Percentiles rank a stretch among this genome's conserved stretches.
These are phyloP conservation scores for Mechanitis messenoides DNA, from an alignment of 2,888 invertebrate species.

Conservation along the genomic window DNA sequence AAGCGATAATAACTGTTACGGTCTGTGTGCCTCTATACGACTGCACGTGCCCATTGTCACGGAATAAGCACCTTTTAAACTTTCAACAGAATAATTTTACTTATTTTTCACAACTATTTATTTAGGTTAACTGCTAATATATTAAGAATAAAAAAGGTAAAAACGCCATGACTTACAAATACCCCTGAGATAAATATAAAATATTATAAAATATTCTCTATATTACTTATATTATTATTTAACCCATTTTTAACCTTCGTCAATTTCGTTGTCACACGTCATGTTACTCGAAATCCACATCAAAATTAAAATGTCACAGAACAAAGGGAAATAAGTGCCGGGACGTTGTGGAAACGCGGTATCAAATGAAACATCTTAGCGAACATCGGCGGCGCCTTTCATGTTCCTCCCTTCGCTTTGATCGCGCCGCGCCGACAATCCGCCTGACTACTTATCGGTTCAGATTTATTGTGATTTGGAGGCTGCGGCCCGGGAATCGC, in stretches of 20 bases:
- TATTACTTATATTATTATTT: too few species aligned
- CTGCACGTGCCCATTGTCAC: constrained; percentile 39
- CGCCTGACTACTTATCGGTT: constrained; percentile 74
- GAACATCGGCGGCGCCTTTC: constrained; percentile 63
- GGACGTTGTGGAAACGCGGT: constrained; percentile 59
- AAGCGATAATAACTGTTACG: constrained; percentile 50
- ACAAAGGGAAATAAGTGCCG: constrained; percentile 58
- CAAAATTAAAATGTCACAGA: constrained; percentile 55
- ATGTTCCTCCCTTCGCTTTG: constrained; percentile 69
- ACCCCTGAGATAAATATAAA: not conserved
- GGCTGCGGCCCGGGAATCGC: constrained; percentile 61
- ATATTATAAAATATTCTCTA: too few species aligned
- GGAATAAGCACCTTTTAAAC: not conserved
- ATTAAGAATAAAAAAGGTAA: not conserved
- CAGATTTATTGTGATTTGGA: constrained; percentile 76
- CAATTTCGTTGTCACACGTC: constrained; percentile 18
- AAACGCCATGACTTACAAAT: too few species aligned
- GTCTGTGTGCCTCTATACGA: constrained; percentile 45
- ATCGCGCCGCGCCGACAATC: constrained; percentile 72
- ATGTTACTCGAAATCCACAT: constrained; percentile 20
- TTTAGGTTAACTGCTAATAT: not conserved
- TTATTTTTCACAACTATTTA: too few species aligned
- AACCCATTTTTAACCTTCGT: constrained; percentile 15
- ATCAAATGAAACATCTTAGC: constrained; percentile 54
- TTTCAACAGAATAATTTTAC: not conserved